phyloP scores from a whole-genome alignment of 2,888 invertebrate species.

The Drosophila atripex region DNA sequence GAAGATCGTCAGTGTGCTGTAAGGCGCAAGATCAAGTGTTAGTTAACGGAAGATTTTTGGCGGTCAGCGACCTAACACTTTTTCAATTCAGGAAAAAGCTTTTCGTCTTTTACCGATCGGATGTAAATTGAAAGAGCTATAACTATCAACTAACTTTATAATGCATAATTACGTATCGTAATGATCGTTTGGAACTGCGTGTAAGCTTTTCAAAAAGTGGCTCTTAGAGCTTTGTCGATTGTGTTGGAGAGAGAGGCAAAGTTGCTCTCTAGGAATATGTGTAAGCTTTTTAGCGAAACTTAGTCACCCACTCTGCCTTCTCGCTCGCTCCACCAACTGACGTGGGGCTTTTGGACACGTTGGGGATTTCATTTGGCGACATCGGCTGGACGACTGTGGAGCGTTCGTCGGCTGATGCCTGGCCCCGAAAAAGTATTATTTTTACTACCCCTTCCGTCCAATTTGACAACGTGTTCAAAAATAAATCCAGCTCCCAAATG shows the following conservation, averaged over 20 bases:
- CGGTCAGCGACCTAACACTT: no score
- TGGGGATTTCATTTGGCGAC: constrained; percentile 29
- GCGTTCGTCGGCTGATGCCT: constrained; percentile 21
- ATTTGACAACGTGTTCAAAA: constrained; percentile 37
- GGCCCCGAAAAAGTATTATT: constrained; percentile 7
- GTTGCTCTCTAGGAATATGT: background rate
- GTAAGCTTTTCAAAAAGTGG: background rate
- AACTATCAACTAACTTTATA: no score
- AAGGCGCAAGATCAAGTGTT: no score
- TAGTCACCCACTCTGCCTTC: background rate
- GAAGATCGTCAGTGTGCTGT: no score
- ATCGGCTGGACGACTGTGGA: constrained; percentile 23
- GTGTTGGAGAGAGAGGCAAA: background rate
- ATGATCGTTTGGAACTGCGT: background rate
- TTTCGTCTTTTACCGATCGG: no score
- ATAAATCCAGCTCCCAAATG: background rate
- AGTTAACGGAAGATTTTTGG: no score
- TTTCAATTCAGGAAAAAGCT: no score
- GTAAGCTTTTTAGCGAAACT: constrained; percentile 10
- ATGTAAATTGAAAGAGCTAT: no score
- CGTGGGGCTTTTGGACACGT: constrained; percentile 11
- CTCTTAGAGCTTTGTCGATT: background rate
- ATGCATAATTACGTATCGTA: no score
- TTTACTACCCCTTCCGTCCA: constrained; percentile 6
- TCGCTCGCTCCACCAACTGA: background rate